Conservation (phyloP, 2,113 vertebrate species). For the Eulacestoma nigropectus region DNA sequence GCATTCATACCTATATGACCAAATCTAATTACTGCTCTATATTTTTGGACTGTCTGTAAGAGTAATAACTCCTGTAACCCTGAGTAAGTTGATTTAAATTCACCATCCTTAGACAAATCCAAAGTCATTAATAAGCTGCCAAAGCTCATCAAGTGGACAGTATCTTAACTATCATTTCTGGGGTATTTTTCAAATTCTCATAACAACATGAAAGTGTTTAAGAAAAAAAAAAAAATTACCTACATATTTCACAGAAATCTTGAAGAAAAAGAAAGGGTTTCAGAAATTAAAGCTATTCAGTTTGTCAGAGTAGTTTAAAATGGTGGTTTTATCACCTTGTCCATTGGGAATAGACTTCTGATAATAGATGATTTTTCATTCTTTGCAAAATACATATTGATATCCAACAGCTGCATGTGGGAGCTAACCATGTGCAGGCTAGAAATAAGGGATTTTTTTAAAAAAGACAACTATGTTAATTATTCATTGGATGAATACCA, state of each 20-base stretch:
- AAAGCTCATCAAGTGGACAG: background rate
- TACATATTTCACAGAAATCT: background rate
- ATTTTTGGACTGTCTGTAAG: background rate
- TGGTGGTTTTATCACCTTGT: rapidly evolving
- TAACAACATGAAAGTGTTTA: background rate
- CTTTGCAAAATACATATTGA: background rate
- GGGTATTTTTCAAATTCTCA: background rate
- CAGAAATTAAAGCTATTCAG: background rate
- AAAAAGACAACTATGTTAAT: background rate
- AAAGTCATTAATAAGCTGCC: background rate
- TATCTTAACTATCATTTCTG: background rate
- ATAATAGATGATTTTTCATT: background rate
- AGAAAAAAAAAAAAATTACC: background rate
- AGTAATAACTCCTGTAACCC: background rate
- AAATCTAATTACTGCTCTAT: background rate
- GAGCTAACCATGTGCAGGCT: background rate
- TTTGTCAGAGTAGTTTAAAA: background rate
- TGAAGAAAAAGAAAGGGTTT: background rate
- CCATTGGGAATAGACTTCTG: background rate
- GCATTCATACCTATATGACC: background rate
- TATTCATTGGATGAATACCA: background rate
- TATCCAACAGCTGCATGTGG: background rate
- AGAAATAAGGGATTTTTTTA: background rate
- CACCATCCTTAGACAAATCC: background rate
- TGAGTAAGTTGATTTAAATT: background rate